A percentile compares a stretch with the other conserved stretches of the same genome.
Conservation (phyloP, 1,140 invertebrate genomes). For the Philotrypesis tridentata region DNA sequence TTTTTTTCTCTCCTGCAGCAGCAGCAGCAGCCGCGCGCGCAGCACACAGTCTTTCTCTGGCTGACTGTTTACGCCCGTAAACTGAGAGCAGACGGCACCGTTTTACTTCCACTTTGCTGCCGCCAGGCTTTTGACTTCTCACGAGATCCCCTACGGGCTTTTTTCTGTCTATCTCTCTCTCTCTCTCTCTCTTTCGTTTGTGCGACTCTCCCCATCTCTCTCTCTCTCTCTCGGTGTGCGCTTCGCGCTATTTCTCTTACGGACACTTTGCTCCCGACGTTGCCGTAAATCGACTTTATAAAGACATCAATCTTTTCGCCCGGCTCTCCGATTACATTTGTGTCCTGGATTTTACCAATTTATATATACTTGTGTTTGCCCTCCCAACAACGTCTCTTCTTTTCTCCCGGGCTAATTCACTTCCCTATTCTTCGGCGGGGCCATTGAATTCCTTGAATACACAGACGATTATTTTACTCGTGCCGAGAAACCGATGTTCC, state of each 20-base stretch:
- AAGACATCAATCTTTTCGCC: constrained; percentile 9
- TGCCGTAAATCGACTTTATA: not conserved
- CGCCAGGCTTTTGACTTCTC: constrained; percentile 7
- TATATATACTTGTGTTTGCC: not conserved
- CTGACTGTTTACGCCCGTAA: constrained; percentile 7
- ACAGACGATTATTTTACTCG: too few species aligned
- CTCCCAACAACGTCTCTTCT: not conserved
- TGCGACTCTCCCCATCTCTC: not conserved
- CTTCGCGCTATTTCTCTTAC: constrained; percentile 16
- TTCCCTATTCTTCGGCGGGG: not conserved
- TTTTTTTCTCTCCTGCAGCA: too few species aligned
- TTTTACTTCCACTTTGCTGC: constrained; percentile 26
- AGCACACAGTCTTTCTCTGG: not conserved
- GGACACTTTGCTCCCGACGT: constrained; percentile 1
- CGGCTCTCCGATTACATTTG: not conserved
- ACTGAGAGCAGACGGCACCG: constrained; percentile 13
- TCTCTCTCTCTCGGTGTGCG: not conserved
- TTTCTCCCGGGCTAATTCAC: not conserved
- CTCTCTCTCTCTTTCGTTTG: not conserved
- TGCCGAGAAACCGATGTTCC: too few species aligned
- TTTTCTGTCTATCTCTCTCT: not conserved
- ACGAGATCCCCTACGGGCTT: not conserved
- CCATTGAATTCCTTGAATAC: too few species aligned
- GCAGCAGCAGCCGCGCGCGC: too few species aligned
- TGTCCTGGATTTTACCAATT: not conserved